phyloP scores from a whole-genome alignment of 1,140 invertebrate genomes.

The Varroa destructor region DNA sequence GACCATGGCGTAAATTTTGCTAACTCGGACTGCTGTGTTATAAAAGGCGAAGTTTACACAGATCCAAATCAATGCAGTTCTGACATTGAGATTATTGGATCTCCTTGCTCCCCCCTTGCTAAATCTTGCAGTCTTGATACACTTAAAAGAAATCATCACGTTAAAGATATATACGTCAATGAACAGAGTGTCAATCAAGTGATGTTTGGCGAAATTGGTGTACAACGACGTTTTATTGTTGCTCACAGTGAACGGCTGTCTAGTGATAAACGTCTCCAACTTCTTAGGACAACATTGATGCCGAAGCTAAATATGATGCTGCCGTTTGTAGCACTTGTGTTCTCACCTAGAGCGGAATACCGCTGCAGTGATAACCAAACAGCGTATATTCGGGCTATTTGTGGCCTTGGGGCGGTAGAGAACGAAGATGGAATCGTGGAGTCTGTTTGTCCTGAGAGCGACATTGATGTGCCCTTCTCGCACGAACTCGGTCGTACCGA shows the following conservation, averaged over 20 bases:
- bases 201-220: neutral
- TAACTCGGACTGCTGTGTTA: neutral
- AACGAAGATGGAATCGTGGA: neutral
- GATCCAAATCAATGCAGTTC: neutral
- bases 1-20: neutral
- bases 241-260: neutral
- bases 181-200: slow-evolving; percentile 10
- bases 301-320: slow-evolving; percentile 19
- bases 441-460: neutral
- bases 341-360: slow-evolving; percentile 18
- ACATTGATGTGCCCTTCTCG: slow-evolving; percentile 2
- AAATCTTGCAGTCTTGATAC: neutral
- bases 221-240: neutral
- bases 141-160: neutral
- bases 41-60: neutral
- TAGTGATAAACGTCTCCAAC: neutral
- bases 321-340: slow-evolving; percentile 21
- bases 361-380: slow-evolving; percentile 6
- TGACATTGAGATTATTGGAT: neutral
- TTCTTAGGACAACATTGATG: slow-evolving; percentile 5
- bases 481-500: slow-evolving; percentile 4
- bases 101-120: neutral
- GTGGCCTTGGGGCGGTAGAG: neutral
- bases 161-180: neutral
- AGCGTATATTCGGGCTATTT: neutral